Conservation (phyloP, 2,888 invertebrate species). For the Cremastinae sp. region DNA sequence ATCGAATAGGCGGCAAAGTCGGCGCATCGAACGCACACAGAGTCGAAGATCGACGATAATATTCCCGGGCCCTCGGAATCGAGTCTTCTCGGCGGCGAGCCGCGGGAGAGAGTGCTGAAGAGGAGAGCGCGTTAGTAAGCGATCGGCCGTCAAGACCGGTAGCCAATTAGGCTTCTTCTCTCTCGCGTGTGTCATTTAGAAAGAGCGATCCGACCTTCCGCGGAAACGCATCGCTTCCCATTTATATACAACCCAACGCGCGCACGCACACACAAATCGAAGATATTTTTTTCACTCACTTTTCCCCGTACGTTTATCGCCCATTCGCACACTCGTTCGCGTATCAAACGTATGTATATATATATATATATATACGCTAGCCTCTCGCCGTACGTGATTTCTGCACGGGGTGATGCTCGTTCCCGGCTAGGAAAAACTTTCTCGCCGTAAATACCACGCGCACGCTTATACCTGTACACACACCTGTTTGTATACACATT, state of each 20-base stretch:
- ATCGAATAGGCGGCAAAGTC: conserved; percentile 15
- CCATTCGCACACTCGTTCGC: neutral
- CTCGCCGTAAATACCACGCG: conserved; percentile 70
- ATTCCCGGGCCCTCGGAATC: conserved; percentile 40
- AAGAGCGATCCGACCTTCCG: conserved; percentile 61
- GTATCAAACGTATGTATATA: neutral
- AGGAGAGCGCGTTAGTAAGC: conserved; percentile 60
- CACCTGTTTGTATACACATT: conserved; percentile 16
- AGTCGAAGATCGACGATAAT: conserved; percentile 54
- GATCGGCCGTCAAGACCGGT: conserved; percentile 63
- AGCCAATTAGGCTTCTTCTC: conserved; percentile 62
- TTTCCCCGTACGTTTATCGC: too few species aligned
- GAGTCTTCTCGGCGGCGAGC: conserved; percentile 33
- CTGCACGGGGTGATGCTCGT: conserved; percentile 34
- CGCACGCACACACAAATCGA: neutral
- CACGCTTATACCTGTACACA: conserved; percentile 12
- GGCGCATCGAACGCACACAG: conserved; percentile 37
- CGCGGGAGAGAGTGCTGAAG: conserved; percentile 35
- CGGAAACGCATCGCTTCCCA: conserved; percentile 47
- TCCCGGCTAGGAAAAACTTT: conserved; percentile 65
- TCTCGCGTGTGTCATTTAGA: conserved; percentile 61
- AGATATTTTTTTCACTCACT: too few species aligned
- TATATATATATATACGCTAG: too few species aligned
- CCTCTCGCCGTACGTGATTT: too few species aligned
- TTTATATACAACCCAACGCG: conserved; percentile 11